Evolutionary conservation across 2,113 vertebrate species (phyloP).

Genomic region (Hirundichthys speculiger): DNA sequence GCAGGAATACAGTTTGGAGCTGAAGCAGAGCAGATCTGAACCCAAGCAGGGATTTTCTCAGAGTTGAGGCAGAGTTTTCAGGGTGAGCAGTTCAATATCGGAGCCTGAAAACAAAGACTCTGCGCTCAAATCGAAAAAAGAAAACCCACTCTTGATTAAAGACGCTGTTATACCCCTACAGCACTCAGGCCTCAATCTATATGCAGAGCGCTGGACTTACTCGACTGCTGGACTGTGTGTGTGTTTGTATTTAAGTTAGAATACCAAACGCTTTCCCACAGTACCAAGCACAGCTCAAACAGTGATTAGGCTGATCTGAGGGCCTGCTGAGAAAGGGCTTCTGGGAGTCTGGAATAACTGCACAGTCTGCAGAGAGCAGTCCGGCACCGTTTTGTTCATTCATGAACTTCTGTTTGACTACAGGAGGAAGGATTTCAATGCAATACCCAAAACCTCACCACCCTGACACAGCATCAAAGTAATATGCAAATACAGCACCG

Average conservation of each 20-base stretch:
- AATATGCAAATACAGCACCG: conserved; percentile 28
- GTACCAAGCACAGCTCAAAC: conserved; percentile 42
- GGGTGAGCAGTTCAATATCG: too few species aligned
- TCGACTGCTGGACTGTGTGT: conserved; percentile 13
- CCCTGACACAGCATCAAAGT: conserved; percentile 2
- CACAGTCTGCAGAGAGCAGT: conserved; percentile 47
- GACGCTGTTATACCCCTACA: not conserved
- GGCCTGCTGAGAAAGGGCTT: conserved; percentile 60
- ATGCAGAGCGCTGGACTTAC: not conserved
- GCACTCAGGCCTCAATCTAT: not conserved
- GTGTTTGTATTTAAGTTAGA: conserved; percentile 33
- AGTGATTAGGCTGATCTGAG: conserved; percentile 58
- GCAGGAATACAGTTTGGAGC: too few species aligned
- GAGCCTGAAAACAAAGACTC: too few species aligned
- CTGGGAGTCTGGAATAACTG: conserved; percentile 50
- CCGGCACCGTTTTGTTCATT: conserved; percentile 47
- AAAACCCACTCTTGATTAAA: too few species aligned
- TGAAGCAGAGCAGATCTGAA: too few species aligned
- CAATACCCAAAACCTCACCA: conserved; percentile 14
- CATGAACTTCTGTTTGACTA: conserved; percentile 51
- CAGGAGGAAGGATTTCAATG: conserved; percentile 32
- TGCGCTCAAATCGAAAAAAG: too few species aligned
- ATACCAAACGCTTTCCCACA: conserved; percentile 22
- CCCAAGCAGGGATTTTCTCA: too few species aligned
- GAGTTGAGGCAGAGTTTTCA: too few species aligned